phyloP scores from a whole-genome alignment of 2,113 vertebrate genomes.

The Nothobranchius furzeri region DNA sequence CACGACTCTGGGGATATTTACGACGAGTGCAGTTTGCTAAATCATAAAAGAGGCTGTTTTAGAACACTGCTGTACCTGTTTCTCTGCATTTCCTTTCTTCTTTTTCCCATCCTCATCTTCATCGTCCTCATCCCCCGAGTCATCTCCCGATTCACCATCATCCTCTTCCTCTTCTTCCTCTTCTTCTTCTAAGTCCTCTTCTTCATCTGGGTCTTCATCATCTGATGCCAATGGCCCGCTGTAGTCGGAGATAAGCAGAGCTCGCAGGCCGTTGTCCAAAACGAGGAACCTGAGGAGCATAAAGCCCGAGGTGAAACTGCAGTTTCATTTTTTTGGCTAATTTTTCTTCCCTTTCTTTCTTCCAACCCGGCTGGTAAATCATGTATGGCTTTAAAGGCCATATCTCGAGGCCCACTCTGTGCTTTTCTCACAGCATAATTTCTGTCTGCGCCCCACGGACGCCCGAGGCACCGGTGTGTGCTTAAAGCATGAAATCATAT shows the following conservation, averaged over 20 bases:
- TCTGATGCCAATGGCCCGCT: slow-evolving; percentile 53
- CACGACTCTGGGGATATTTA: not conserved
- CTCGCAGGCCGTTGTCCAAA: slow-evolving; percentile 88
- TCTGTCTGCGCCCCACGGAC: slow-evolving; percentile 27
- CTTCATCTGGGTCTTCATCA: slow-evolving; percentile 39
- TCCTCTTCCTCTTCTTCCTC: slow-evolving; percentile 71
- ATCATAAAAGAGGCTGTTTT: not conserved
- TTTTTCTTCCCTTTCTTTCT: not conserved
- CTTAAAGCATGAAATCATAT: slow-evolving; percentile 61
- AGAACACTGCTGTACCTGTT: slow-evolving; percentile 81
- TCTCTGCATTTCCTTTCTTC: slow-evolving; percentile 88
- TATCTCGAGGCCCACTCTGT: slow-evolving; percentile 28
- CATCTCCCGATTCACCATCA: slow-evolving; percentile 81
- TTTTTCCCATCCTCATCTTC: slow-evolving; percentile 52
- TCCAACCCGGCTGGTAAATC: slow-evolving; percentile 15
- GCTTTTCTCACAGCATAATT: slow-evolving; percentile 37
- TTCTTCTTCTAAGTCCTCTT: slow-evolving; percentile 57
- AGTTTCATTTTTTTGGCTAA: not conserved
- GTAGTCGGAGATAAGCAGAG: slow-evolving; percentile 93
- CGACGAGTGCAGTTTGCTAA: not conserved
- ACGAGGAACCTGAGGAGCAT: slow-evolving; percentile 82
- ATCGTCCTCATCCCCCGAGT: slow-evolving; percentile 81
- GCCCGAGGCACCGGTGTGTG: slow-evolving; percentile 43
- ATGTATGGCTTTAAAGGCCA: slow-evolving; percentile 29
- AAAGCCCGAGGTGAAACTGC: slow-evolving; percentile 10